phyloP scores from a whole-genome alignment of 1,140 invertebrate species.

The Theocolax elegans region DNA sequence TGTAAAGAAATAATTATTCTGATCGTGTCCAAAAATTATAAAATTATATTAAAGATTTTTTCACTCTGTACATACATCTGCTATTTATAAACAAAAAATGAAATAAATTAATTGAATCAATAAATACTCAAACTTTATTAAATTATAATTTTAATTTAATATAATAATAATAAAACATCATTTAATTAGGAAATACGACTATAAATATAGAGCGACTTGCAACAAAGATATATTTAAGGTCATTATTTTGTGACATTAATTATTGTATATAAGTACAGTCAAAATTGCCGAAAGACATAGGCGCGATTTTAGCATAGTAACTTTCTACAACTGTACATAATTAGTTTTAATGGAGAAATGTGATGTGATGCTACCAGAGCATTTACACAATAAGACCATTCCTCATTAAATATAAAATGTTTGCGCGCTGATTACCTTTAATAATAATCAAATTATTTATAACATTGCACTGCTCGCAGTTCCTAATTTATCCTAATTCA shows the following conservation, averaged over 20 bases:
- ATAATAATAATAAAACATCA: too few species aligned
- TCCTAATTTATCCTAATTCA: too few species aligned
- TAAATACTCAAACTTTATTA: background rate
- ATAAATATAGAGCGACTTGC: constrained; percentile 15
- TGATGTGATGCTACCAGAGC: constrained; percentile 34
- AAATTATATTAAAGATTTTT: constrained; percentile 1
- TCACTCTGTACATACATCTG: constrained; percentile 13
- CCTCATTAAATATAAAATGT: constrained; percentile 25
- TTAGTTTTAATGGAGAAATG: constrained; percentile 16
- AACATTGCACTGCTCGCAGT: constrained; percentile 6
- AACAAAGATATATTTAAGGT: constrained; percentile 28
- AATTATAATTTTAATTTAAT: constrained; percentile 6
- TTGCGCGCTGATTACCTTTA: constrained; percentile 26
- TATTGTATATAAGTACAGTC: constrained; percentile 26
- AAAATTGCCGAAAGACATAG: constrained; percentile 8
- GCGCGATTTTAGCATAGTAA: constrained; percentile 2
- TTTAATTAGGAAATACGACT: background rate
- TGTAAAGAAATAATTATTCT: background rate
- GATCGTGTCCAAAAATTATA: background rate
- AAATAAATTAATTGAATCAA: constrained; percentile 2
- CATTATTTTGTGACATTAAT: constrained; percentile 20
- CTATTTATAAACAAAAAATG: background rate
- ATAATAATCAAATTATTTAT: constrained; percentile 25
- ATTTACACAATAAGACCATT: background rate
- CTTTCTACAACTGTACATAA: constrained; percentile 20